Conservation (phyloP, 2,113 vertebrate species). For the Sebastes fasciatus region DNA sequence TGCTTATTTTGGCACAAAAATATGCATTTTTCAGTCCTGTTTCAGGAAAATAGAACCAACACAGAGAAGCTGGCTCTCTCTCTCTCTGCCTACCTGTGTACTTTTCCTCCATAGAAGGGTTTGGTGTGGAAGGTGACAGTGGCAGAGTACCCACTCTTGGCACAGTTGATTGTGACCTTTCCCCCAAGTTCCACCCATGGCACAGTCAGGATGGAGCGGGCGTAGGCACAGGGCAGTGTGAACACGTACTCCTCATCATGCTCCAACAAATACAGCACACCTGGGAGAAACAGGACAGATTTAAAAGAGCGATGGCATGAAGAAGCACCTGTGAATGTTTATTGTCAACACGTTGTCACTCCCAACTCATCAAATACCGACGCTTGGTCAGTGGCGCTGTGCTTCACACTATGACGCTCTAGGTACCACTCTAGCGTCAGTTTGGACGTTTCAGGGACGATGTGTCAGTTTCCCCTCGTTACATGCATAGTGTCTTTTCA, state of each 20-base stretch:
- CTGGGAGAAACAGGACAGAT: constrained; percentile 53
- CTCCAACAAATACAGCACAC: constrained; percentile 77
- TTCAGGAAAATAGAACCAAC: neutral
- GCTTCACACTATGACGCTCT: neutral
- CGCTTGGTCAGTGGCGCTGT: neutral
- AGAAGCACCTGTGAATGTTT: neutral
- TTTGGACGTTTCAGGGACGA: neutral
- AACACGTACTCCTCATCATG: constrained; percentile 82
- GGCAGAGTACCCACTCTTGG: constrained; percentile 90
- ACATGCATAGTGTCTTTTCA: neutral
- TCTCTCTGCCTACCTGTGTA: constrained; percentile 88
- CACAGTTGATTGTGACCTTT: constrained; percentile 90
- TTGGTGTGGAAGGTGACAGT: constrained; percentile 93
- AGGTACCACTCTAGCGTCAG: neutral
- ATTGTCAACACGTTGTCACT: too few species aligned
- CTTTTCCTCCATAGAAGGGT: constrained; percentile 94
- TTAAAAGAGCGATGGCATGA: neutral
- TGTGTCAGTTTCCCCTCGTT: neutral
- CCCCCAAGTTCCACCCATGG: constrained; percentile 96
- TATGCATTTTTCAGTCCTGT: neutral
- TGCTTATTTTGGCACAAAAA: neutral
- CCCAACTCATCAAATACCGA: too few species aligned
- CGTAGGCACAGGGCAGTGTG: constrained; percentile 91
- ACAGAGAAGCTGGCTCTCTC: neutral
- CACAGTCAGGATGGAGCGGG: constrained; percentile 94